Conservation (phyloP, 2,113 vertebrate genomes). For the Corythornis cristatus region DNA sequence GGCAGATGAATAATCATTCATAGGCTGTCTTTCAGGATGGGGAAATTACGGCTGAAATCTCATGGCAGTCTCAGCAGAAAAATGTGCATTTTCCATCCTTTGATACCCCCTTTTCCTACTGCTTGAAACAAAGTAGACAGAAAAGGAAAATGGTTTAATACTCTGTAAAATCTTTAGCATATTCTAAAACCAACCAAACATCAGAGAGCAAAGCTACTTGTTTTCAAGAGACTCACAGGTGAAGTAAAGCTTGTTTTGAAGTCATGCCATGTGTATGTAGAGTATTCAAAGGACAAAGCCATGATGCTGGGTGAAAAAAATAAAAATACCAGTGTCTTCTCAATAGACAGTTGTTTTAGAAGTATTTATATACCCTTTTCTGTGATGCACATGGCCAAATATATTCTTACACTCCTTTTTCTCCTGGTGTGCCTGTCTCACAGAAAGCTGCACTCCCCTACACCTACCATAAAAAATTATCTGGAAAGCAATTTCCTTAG, state of each 20-base stretch:
- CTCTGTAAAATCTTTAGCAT: not conserved
- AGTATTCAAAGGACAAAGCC: constrained; percentile 12
- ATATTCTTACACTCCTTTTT: too few relatives aligned
- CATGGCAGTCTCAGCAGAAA: constrained; percentile 20
- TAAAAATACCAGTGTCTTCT: not conserved
- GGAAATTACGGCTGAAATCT: constrained; percentile 41
- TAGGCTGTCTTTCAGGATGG: constrained; percentile 26
- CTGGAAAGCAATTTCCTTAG: too few relatives aligned
- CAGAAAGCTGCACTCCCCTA: too few relatives aligned
- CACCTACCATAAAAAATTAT: too few relatives aligned
- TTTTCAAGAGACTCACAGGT: not conserved
- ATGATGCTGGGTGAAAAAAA: constrained; percentile 25
- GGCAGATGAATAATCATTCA: constrained; percentile 59
- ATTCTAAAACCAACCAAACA: not conserved
- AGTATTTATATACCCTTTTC: too few relatives aligned
- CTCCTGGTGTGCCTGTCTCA: too few relatives aligned
- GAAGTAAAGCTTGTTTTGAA: not conserved
- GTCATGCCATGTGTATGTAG: constrained; percentile 5
- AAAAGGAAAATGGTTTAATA: not conserved
- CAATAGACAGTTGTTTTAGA: too few relatives aligned
- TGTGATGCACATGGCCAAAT: too few relatives aligned
- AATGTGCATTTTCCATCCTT: not conserved
- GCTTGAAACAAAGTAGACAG: constrained; percentile 6
- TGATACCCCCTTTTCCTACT: constrained; percentile 7
- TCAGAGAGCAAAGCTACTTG: constrained; percentile 6